phyloP scores from a whole-genome alignment of 2,888 invertebrate species.

The Villa cingulata region DNA sequence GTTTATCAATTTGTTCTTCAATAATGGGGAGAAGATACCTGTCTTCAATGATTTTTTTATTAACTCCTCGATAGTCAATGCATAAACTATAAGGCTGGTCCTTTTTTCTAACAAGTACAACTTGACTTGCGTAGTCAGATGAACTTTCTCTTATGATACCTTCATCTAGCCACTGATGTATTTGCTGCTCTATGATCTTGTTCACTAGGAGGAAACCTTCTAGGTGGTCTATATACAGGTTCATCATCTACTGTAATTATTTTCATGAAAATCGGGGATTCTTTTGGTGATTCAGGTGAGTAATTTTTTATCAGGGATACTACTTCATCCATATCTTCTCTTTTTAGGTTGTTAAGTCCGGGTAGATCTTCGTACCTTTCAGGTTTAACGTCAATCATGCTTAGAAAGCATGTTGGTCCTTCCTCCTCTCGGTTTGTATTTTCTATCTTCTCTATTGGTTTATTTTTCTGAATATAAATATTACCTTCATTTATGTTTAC shows the following conservation, averaged over 20 bases:
- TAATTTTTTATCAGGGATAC: too few relatives aligned
- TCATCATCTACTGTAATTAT: too few relatives aligned
- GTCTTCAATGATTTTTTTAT: conserved; percentile 22
- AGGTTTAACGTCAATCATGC: background rate
- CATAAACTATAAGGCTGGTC: conserved; percentile 15
- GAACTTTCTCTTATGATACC: conserved; percentile 19
- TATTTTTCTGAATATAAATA: conserved; percentile 6
- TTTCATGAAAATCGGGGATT: too few relatives aligned
- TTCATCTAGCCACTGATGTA: conserved; percentile 19
- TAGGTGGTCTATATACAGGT: too few relatives aligned
- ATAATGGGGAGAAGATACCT: conserved; percentile 21
- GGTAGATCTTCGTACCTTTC: too few relatives aligned
- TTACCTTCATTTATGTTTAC: background rate
- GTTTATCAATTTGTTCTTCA: conserved; percentile 12
- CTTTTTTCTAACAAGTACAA: conserved; percentile 15
- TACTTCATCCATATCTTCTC: too few relatives aligned
- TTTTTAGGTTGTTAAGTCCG: too few relatives aligned
- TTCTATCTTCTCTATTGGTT: background rate
- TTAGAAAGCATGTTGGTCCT: background rate
- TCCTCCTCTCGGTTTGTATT: background rate
- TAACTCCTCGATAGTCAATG: conserved; percentile 27
- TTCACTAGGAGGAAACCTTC: too few relatives aligned
- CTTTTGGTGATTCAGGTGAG: too few relatives aligned
- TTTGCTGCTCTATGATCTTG: conserved; percentile 7
- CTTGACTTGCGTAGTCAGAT: conserved; percentile 19